Evolutionary conservation across 2,888 invertebrate species (phyloP).

Genomic region (Metopia argyrocephala): DNA sequence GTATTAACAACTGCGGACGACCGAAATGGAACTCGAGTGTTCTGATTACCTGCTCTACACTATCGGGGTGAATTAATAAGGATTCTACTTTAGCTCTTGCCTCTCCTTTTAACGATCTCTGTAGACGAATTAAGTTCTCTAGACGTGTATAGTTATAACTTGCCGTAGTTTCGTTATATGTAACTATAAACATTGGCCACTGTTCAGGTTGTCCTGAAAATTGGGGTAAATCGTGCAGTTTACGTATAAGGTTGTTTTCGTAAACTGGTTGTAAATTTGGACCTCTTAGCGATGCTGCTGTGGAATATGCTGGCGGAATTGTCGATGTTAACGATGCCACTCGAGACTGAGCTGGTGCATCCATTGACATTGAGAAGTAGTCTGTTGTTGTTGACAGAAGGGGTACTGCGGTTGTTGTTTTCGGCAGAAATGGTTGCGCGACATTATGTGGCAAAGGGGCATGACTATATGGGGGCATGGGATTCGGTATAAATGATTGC

Average conservation of each 20-base stretch:
- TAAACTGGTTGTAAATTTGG: not conserved
- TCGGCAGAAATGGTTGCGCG: no score
- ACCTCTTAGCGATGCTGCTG: not conserved
- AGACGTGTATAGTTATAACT: constrained; percentile 54
- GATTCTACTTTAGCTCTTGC: constrained; percentile 57
- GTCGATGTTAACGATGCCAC: no score
- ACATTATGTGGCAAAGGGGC: no score
- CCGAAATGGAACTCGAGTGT: constrained; percentile 64
- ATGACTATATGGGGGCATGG: no score
- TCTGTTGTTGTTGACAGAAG: no score
- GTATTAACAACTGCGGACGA: constrained; percentile 62
- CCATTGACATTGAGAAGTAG: no score
- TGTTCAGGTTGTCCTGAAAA: constrained; percentile 64
- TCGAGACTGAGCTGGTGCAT: no score
- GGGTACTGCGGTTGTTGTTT: no score
- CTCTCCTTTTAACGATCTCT: constrained; percentile 57
- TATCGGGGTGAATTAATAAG: constrained; percentile 63
- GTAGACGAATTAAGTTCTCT: constrained; percentile 60
- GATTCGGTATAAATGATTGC: no score
- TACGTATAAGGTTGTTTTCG: constrained; percentile 37
- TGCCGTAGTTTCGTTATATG: constrained; percentile 57
- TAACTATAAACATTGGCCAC: constrained; percentile 65
- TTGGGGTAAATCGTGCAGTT: constrained; percentile 60
- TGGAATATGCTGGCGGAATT: not conserved
- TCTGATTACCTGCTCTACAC: constrained; percentile 49